These are phyloP conservation scores for Cassiopea andromeda DNA, from an alignment of 30 jellyfish, hydroid and myxozoan genomes.

Conservation along the genomic window DNA sequence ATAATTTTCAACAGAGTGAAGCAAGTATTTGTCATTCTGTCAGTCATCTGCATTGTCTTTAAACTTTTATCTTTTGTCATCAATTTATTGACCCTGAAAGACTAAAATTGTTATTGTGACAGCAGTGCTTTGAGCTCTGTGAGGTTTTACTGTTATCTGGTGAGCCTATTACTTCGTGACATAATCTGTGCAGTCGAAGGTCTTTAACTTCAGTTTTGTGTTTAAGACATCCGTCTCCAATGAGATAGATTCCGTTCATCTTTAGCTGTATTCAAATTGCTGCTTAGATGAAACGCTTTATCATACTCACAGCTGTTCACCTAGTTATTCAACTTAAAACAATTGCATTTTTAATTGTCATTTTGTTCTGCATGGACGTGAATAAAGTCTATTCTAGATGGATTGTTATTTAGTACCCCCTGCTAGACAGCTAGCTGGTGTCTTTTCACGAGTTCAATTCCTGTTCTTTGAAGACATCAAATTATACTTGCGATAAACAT, in stretches of 20 bases:
- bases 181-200: not conserved
- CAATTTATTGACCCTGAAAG: not conserved
- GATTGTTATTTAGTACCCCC: constrained; percentile 70
- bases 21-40: too few relatives aligned
- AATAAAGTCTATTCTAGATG: constrained; percentile 45
- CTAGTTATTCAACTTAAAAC: constrained; percentile 50
- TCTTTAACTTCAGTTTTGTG: constrained; percentile 5
- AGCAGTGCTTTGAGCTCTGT: not conserved
- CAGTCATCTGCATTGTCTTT: too few relatives aligned
- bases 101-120: not conserved
- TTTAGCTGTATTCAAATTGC: constrained; percentile 1
- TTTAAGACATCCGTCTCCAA: constrained; percentile 5
- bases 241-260: not conserved
- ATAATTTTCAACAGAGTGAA: too few relatives aligned
- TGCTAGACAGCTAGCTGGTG: constrained; percentile 75
- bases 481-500: constrained; percentile 69
- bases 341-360: constrained; percentile 68
- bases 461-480: constrained; percentile 68
- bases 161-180: constrained; percentile 3
- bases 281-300: constrained; percentile 29
- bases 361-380: constrained; percentile 19
- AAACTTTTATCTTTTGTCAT: not conserved
- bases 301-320: constrained; percentile 65
- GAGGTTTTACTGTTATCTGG: not conserved
- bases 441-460: constrained; percentile 71